A percentile compares a stretch with the other conserved stretches of the same genome.
These are phyloP conservation scores for Drosophila anceps DNA, from an alignment of 2,888 invertebrate genomes.

Conservation along the genomic window DNA sequence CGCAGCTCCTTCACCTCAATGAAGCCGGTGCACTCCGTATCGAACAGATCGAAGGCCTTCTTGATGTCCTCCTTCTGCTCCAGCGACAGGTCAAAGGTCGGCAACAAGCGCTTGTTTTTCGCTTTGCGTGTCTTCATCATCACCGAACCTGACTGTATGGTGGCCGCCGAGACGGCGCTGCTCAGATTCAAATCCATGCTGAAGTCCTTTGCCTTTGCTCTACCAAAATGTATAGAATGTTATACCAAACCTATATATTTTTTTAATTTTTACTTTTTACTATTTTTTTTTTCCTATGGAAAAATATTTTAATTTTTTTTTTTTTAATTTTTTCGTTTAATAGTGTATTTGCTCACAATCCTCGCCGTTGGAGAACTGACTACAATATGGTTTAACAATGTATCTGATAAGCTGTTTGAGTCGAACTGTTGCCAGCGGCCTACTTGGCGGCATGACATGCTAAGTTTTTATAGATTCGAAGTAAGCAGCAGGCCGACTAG, in stretches of 20 bases:
- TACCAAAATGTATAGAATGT: background rate
- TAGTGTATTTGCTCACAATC: conserved; percentile 23
- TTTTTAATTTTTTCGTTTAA: conserved; percentile 5
- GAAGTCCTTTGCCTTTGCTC: background rate
- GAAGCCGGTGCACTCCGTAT: conserved; percentile 93
- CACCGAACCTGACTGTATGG: conserved; percentile 40
- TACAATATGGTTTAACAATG: background rate
- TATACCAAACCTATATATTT: background rate
- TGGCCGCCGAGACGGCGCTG: conserved; percentile 34
- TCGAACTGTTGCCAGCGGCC: background rate
- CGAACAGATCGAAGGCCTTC: conserved; percentile 97
- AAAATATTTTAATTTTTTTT: background rate
- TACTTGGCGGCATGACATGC: conserved; percentile 10
- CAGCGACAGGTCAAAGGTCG: conserved; percentile 91
- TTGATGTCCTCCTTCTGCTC: conserved; percentile 96
- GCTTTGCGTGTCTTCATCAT: background rate
- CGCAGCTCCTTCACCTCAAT: conserved; percentile 96
- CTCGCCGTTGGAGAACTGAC: conserved; percentile 24
- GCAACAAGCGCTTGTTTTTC: conserved; percentile 42
- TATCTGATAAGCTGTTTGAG: no score
- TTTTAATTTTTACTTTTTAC: background rate
- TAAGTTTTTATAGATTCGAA: background rate
- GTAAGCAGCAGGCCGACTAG: background rate
- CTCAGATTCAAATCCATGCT: conserved; percentile 24
- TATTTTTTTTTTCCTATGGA: conserved; percentile 10